Conservation (phyloP, 2,113 vertebrate species). For the Perccottus glenii region DNA sequence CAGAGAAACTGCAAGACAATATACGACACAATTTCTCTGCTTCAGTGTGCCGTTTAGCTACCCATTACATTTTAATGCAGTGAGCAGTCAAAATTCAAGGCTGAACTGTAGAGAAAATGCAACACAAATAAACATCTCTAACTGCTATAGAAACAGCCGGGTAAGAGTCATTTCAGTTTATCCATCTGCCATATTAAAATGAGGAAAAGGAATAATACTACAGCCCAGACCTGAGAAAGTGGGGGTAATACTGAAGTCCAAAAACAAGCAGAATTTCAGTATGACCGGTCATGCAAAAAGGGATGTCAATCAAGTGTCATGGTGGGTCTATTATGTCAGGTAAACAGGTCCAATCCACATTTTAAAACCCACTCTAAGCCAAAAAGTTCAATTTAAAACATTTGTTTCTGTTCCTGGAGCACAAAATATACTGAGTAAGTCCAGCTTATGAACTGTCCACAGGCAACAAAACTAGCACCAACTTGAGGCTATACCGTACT, state of each 20-base stretch:
- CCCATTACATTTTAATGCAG: conserved; percentile 14
- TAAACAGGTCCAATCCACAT: not conserved
- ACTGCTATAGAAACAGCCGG: not conserved
- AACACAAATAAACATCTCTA: conserved; percentile 3
- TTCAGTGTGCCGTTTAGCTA: conserved; percentile 18
- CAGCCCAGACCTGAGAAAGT: not conserved
- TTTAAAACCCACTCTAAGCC: not conserved
- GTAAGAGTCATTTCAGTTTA: not conserved
- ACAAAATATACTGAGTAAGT: not conserved
- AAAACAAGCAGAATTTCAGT: conserved; percentile 6
- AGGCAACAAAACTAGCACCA: not conserved
- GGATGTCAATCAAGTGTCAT: not conserved
- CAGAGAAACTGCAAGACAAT: conserved; percentile 52
- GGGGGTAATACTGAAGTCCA: not conserved
- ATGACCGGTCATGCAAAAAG: not conserved
- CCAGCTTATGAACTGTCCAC: not conserved
- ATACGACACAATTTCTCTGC: conserved; percentile 39
- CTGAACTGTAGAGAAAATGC: conserved; percentile 23
- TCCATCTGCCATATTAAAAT: not conserved
- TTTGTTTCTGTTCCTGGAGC: not conserved
- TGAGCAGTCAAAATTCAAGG: conserved; percentile 17
- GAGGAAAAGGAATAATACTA: not conserved
- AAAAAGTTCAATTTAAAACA: not conserved
- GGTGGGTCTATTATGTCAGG: not conserved
- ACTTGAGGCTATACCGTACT: too few relatives aligned